Conservation (phyloP, 2,113 vertebrate species). For the Nanger granti region DNA sequence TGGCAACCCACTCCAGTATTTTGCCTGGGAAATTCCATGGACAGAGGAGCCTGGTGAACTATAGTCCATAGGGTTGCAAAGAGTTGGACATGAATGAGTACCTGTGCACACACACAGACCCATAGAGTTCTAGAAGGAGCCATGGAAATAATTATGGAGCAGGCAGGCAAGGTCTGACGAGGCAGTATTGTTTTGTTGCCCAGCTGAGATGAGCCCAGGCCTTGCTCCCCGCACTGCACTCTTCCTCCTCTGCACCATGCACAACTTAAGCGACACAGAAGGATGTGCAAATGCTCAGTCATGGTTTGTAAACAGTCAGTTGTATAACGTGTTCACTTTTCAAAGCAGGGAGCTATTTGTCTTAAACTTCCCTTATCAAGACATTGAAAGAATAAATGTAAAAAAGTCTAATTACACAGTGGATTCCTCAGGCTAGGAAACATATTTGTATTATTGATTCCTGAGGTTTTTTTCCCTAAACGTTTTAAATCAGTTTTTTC, state of each 20-base stretch:
- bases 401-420: background rate
- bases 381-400: background rate
- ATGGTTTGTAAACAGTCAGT: background rate
- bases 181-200: background rate
- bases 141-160: background rate
- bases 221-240: background rate
- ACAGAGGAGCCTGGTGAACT: background rate
- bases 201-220: background rate
- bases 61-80: background rate
- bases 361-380: background rate
- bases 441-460: background rate
- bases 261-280: background rate
- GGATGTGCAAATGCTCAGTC: background rate
- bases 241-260: background rate
- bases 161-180: background rate
- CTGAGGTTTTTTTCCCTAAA: background rate
- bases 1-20: background rate
- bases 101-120: background rate
- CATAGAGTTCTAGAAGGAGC: background rate
- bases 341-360: background rate
- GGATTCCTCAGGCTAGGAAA: background rate
- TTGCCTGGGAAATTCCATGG: background rate
- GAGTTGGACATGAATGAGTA: background rate
- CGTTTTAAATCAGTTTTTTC: background rate
- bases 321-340: background rate